Conservation (phyloP, 2,888 invertebrate genomes). For the Laothoe populi region DNA sequence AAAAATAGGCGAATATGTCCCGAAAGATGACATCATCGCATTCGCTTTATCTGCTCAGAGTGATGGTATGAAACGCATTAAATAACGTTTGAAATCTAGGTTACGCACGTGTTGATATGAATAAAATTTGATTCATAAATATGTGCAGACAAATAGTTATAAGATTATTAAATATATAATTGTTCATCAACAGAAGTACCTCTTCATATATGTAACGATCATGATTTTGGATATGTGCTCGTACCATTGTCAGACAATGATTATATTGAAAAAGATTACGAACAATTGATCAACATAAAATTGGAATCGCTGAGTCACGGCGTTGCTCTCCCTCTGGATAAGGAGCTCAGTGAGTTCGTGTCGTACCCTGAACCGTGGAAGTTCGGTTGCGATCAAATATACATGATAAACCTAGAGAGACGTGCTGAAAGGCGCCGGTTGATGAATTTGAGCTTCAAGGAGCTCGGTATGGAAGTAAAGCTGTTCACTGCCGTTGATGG, state of each 20-base stretch:
- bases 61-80: conserved; percentile 70
- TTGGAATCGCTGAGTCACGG: conserved; percentile 88
- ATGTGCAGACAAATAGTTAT: no score
- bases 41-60: conserved; percentile 93
- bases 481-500: conserved; percentile 95
- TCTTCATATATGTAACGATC: conserved; percentile 90
- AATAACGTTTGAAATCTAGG: not conserved
- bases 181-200: conserved; percentile 49
- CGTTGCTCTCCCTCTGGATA: conserved; percentile 69
- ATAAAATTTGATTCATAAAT: not conserved
- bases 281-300: conserved; percentile 91
- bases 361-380: conserved; percentile 82
- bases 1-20: conserved; percentile 89
- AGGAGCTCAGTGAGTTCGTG: conserved; percentile 62
- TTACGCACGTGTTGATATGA: not conserved
- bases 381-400: conserved; percentile 91
- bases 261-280: conserved; percentile 86
- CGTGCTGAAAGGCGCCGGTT: conserved; percentile 90
- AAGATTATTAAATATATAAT: not conserved
- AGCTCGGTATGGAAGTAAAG: conserved; percentile 91
- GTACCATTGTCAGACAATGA: conserved; percentile 91
- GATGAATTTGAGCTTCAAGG: conserved; percentile 92
- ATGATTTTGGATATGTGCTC: conserved; percentile 92
- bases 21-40: conserved; percentile 95
- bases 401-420: conserved; percentile 95